Evolutionary conservation across 2,113 vertebrate species (phyloP).

Genomic region (Protobothrops mucrosquamatus): DNA sequence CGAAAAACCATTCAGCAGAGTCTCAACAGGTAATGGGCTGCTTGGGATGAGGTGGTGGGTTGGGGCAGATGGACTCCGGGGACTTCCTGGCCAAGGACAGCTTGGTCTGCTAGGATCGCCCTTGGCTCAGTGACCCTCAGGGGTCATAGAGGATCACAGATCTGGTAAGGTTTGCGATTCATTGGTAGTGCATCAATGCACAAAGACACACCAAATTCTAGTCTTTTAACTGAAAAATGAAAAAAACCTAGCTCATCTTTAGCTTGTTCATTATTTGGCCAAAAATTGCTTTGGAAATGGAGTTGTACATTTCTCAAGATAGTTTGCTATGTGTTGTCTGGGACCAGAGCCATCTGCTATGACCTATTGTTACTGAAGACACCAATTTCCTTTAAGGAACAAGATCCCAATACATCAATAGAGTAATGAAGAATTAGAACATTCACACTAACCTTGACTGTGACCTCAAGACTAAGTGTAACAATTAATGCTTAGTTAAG

Average conservation of each 20-base stretch:
- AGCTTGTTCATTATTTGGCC: background rate
- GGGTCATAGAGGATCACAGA: background rate
- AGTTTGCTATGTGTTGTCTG: background rate
- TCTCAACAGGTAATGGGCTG: conserved; percentile 60
- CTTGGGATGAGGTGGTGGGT: background rate
- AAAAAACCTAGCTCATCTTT: background rate
- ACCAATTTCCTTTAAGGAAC: background rate
- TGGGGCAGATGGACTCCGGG: background rate
- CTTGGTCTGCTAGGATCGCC: background rate
- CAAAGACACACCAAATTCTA: background rate
- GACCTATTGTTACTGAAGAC: background rate
- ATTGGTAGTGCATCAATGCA: background rate
- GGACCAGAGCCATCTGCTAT: background rate
- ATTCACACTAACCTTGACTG: background rate
- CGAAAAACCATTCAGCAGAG: conserved; percentile 70
- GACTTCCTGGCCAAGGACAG: background rate
- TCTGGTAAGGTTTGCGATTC: background rate
- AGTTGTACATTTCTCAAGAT: background rate
- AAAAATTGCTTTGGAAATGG: background rate
- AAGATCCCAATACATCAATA: background rate
- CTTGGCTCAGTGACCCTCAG: background rate
- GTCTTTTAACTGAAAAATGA: background rate
- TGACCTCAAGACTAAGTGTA: background rate
- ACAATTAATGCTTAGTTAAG: background rate
- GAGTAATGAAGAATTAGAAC: background rate